Evolutionary conservation across 2,888 invertebrate species (phyloP).

Genomic region (Melanchra persicariae): DNA sequence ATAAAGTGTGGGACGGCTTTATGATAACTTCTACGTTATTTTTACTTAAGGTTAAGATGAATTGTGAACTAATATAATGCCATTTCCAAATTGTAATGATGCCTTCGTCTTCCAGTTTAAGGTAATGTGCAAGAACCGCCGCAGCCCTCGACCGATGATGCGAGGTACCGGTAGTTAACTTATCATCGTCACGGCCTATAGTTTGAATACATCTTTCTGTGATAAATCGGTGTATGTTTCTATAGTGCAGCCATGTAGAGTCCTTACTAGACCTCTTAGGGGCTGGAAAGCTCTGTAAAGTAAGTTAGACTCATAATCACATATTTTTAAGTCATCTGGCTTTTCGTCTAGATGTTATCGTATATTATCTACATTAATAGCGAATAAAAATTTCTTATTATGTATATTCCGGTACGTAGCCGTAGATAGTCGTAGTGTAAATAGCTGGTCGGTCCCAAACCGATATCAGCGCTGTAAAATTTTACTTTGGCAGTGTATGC

Average conservation of each 20-base stretch:
- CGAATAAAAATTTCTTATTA: slow-evolving; percentile 6
- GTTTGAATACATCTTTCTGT: slow-evolving; percentile 35
- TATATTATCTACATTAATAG: slow-evolving; percentile 30
- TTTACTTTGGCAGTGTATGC: slow-evolving; percentile 25
- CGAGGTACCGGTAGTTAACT: slow-evolving; percentile 45
- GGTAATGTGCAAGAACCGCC: slow-evolving; percentile 36
- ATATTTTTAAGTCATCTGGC: slow-evolving; percentile 44
- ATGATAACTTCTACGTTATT: slow-evolving; percentile 15
- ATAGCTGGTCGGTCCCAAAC: neutral
- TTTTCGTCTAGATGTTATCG: slow-evolving; percentile 37
- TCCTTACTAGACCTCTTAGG: slow-evolving; percentile 27
- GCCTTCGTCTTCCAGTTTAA: slow-evolving; percentile 50
- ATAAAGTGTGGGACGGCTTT: slow-evolving; percentile 24
- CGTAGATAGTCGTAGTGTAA: slow-evolving; percentile 45
- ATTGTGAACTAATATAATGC: slow-evolving; percentile 25
- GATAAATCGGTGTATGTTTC: slow-evolving; percentile 38
- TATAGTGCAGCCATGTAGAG: slow-evolving; percentile 45
- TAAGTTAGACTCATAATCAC: slow-evolving; percentile 44
- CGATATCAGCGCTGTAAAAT: slow-evolving; percentile 18
- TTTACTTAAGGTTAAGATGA: slow-evolving; percentile 14
- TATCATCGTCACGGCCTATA: slow-evolving; percentile 38
- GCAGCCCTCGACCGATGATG: slow-evolving; percentile 39
- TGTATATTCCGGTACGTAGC: slow-evolving; percentile 23
- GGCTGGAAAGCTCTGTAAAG: slow-evolving; percentile 25
- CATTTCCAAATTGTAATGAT: slow-evolving; percentile 52